Conservation (phyloP, 2,797 vertebrate species). For the Tympanoctomys barrerae region DNA sequence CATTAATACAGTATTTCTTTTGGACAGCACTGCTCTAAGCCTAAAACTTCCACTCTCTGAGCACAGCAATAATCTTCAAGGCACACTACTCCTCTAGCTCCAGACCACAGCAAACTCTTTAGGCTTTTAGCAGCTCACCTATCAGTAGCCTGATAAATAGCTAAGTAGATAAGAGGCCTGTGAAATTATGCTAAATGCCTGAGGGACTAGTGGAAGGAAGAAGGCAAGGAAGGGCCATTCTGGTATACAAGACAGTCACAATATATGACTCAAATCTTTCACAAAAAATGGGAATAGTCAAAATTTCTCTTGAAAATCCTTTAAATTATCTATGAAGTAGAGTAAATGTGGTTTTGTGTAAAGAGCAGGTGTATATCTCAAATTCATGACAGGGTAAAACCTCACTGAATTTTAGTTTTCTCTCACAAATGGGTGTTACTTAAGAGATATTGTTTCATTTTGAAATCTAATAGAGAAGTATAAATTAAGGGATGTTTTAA, state of each 20-base stretch:
- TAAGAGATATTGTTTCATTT: slow-evolving; percentile 30
- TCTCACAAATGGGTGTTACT: slow-evolving; percentile 20
- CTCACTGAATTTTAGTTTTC: slow-evolving; percentile 64
- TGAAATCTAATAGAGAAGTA: slow-evolving; percentile 49
- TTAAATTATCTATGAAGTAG: slow-evolving; percentile 56
- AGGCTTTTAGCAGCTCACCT: slow-evolving; percentile 21
- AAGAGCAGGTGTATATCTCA: slow-evolving; percentile 22
- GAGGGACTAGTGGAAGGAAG: not conserved
- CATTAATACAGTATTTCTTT: slow-evolving; percentile 2
- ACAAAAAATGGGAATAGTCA: not conserved
- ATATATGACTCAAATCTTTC: not conserved
- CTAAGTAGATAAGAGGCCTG: slow-evolving; percentile 35
- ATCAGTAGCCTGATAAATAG: slow-evolving; percentile 40
- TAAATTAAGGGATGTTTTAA: slow-evolving; percentile 49
- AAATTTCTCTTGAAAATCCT: slow-evolving; percentile 38
- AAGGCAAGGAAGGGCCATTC: not conserved
- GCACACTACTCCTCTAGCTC: not conserved
- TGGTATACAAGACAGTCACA: not conserved
- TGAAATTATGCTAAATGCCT: slow-evolving; percentile 14
- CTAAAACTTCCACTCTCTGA: not conserved
- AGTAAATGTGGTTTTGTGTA: slow-evolving; percentile 27
- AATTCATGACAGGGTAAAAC: slow-evolving; percentile 45
- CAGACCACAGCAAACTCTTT: not conserved
- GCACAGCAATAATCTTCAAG: not conserved
- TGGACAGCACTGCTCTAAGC: not conserved